Evolutionary conservation across 2,888 invertebrate species (phyloP).

Genomic region (Galeruca laticollis): DNA sequence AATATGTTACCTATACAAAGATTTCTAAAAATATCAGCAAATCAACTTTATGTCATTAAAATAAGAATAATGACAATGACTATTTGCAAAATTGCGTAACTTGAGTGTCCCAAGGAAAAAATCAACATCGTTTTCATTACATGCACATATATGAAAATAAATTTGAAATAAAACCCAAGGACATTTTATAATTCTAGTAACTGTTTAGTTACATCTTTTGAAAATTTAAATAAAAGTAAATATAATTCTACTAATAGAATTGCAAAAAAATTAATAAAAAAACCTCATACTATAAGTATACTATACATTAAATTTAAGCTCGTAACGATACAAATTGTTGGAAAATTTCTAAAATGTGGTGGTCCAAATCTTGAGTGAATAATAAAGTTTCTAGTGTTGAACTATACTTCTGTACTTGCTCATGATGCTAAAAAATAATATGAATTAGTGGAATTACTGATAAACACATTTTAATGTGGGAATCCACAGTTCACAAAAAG

Average conservation of each 20-base stretch:
- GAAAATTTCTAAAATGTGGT: conserved; percentile 96
- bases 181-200: neutral
- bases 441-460: neutral
- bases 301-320: conserved; percentile 68
- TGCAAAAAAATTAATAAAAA: neutral
- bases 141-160: too few relatives aligned
- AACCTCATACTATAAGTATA: neutral
- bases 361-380: conserved; percentile 96
- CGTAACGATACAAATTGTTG: conserved; percentile 95
- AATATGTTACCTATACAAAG: too few relatives aligned
- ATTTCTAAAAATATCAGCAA: too few relatives aligned
- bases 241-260: conserved; percentile 20
- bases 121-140: too few relatives aligned
- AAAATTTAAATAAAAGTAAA: neutral
- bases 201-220: neutral
- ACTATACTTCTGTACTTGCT: conserved; percentile 97
- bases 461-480: conserved; percentile 4
- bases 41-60: too few relatives aligned
- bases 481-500: too few relatives aligned
- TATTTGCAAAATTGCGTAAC: too few relatives aligned
- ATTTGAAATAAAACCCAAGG: neutral
- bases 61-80: too few relatives aligned
- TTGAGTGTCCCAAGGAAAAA: too few relatives aligned
- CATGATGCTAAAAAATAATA: conserved; percentile 85
- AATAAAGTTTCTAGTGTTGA: conserved; percentile 93